Evolutionary conservation across 2,888 invertebrate species (phyloP).

Genomic region (Gortyna flavago): DNA sequence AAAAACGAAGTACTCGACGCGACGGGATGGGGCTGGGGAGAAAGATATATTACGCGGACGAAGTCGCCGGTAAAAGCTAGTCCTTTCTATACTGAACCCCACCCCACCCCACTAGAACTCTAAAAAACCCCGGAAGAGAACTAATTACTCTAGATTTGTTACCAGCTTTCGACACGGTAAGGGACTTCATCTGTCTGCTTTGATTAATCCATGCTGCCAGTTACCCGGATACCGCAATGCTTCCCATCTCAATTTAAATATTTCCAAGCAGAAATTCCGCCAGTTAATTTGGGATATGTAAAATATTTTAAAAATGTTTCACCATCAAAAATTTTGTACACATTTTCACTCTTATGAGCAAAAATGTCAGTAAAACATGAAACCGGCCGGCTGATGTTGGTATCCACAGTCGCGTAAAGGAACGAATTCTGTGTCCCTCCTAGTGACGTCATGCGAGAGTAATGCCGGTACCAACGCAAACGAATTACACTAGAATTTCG

Average conservation of each 20-base stretch:
- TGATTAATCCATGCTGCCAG: constrained; percentile 29
- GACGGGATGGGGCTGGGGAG: too few species aligned
- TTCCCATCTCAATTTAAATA: constrained; percentile 37
- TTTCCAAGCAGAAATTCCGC: constrained; percentile 11
- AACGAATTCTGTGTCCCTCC: constrained; percentile 51
- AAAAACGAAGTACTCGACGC: too few species aligned
- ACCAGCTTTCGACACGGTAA: constrained; percentile 7
- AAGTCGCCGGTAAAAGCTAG: too few species aligned
- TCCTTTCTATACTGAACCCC: background rate
- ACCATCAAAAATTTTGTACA: background rate
- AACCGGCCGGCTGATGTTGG: constrained; percentile 27
- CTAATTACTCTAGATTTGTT: constrained; percentile 14
- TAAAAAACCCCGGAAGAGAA: background rate
- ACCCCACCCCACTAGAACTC: background rate
- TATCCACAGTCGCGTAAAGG: constrained; percentile 39
- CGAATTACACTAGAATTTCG: constrained; percentile 57
- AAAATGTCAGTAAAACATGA: constrained; percentile 22
- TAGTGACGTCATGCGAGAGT: constrained; percentile 54
- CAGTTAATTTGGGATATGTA: constrained; percentile 21
- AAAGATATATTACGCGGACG: too few species aligned
- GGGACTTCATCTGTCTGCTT: constrained; percentile 2
- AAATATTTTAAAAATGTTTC: constrained; percentile 33
- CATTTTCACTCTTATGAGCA: constrained; percentile 18
- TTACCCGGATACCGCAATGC: background rate
- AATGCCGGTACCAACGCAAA: constrained; percentile 52